Conservation (phyloP, 2,113 vertebrate genomes). For the Epinephelus fuscoguttatus region DNA sequence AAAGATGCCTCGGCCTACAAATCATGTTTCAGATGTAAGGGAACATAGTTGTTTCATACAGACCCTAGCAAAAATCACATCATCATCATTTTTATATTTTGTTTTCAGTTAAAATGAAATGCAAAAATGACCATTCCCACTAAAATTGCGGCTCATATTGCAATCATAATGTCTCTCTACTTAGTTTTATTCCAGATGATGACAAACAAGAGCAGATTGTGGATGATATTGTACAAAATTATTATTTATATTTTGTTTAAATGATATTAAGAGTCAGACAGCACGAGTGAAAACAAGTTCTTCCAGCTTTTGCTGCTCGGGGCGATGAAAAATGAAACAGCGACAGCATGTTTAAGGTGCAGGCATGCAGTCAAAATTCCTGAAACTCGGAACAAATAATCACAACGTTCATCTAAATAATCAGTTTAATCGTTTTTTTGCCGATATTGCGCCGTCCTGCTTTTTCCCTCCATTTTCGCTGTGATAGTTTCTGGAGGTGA, state of each 20-base stretch:
- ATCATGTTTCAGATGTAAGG: no score
- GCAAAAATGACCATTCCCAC: no score
- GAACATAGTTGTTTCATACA: no score
- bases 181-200: constrained; percentile 15
- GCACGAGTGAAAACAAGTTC: background rate
- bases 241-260: background rate
- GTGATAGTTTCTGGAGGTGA: constrained; percentile 27
- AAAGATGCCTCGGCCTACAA: no score
- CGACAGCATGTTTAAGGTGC: background rate
- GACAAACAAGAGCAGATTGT: constrained; percentile 22
- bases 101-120: no score
- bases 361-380: background rate
- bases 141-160: no score
- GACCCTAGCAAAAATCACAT: no score
- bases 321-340: background rate
- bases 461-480: background rate
- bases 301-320: background rate
- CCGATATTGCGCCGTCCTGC: background rate
- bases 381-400: constrained; percentile 9
- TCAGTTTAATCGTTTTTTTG: background rate
- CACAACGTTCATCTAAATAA: background rate
- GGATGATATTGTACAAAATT: background rate
- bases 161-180: background rate
- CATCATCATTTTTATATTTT: no score
- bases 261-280: background rate